These are phyloP conservation scores for Botia kubotai DNA, from an alignment of 2,797 vertebrate genomes.

Conservation along the genomic window DNA sequence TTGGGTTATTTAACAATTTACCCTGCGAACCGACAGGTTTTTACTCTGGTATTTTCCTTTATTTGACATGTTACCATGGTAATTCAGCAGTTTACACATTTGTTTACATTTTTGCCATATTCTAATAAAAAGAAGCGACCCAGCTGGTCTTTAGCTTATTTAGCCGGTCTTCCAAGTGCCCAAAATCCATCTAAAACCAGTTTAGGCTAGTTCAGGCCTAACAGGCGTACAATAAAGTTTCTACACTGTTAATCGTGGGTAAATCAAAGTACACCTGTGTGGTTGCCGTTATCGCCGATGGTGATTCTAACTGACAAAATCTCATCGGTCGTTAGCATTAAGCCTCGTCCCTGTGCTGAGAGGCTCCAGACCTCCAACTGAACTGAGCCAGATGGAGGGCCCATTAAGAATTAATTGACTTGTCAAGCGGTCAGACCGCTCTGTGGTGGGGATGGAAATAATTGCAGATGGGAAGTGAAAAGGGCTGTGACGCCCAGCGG, in stretches of 20 bases:
- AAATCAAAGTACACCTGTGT: constrained; percentile 31
- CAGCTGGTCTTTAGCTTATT: not conserved
- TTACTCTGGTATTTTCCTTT: not conserved
- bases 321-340: constrained; percentile 52
- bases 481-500: constrained; percentile 51
- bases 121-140: too few species aligned
- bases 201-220: not conserved
- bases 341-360: constrained; percentile 41
- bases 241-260: not conserved
- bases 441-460: constrained; percentile 47
- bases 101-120: not conserved
- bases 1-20: constrained; percentile 23
- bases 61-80: not conserved
- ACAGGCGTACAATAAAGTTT: not conserved
- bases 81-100: not conserved
- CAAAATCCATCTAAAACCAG: not conserved
- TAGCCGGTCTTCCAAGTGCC: not conserved
- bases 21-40: not conserved
- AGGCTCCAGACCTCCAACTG: constrained; percentile 46
- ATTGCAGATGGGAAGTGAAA: constrained; percentile 58
- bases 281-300: constrained; percentile 8
- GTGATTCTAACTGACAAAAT: constrained; percentile 48
- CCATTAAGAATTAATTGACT: constrained; percentile 64
- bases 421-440: constrained; percentile 57
- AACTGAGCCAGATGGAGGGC: constrained; percentile 55